A percentile compares a stretch with the other conserved stretches of the same genome.
These are phyloP conservation scores for Rhinophrynus dorsalis DNA, from an alignment of 2,797 vertebrate species.

Conservation along the genomic window DNA sequence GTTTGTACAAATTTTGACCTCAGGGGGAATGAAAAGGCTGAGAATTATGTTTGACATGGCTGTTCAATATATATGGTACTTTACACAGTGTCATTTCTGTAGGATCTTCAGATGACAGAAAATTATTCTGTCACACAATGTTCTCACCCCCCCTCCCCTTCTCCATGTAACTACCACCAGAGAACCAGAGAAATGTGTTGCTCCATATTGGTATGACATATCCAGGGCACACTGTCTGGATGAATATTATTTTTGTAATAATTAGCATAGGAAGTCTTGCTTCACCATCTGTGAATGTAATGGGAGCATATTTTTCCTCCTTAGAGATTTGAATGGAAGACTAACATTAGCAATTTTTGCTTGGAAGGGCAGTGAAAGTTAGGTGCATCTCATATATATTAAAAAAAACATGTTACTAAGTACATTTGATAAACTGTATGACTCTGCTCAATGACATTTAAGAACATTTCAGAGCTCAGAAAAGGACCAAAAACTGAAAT, in stretches of 20 bases:
- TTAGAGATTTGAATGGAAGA: constrained; percentile 11
- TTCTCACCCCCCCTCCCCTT: too few relatives aligned
- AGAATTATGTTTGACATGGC: neutral
- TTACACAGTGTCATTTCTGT: neutral
- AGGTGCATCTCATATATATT: neutral
- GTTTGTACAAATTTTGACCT: neutral
- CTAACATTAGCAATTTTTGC: constrained; percentile 5
- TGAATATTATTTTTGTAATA: constrained; percentile 15
- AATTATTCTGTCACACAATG: too few relatives aligned
- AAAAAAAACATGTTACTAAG: neutral
- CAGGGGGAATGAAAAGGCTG: neutral
- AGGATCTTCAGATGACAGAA: neutral
- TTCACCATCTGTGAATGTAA: constrained; percentile 16
- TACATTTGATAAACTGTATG: neutral
- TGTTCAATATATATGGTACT: neutral
- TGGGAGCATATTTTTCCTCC: constrained; percentile 15
- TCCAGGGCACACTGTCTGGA: constrained; percentile 18
- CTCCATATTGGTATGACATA: constrained; percentile 6
- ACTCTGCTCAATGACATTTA: too few relatives aligned
- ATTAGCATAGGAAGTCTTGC: constrained; percentile 15
- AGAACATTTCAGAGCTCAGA: too few relatives aligned
- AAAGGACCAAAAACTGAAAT: too few relatives aligned
- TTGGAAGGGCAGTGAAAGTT: neutral
- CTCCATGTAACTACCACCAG: too few relatives aligned
- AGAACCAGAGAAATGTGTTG: neutral